Evolutionary conservation across 30 jellyfish, hydroid and myxozoan genomes (phyloP), one percentile per base, ranked within the genome.

Genomic region (Rhopilema esculentum): DNA sequence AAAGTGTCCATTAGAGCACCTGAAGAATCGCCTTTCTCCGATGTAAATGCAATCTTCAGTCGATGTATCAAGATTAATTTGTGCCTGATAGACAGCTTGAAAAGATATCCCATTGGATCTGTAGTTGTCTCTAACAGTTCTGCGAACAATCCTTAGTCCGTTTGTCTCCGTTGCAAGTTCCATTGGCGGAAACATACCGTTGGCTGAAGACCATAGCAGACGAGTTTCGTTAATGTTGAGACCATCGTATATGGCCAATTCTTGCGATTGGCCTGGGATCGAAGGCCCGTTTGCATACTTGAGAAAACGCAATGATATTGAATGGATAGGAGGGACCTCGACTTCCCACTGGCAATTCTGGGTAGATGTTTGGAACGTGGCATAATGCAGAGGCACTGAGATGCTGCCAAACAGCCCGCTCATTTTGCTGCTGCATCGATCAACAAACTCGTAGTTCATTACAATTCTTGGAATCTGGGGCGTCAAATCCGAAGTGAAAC

Each of bases 1-100:
- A 83, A 80, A 93, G 22, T 88, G 95, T 31, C 94, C 88, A 29
- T 93, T 96, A 64, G 93, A 85, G 66, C 98, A 93, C 84, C 61
- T 79, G 68, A 81, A 93, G 27, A 93, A 65, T 65, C 81, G 61
- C 69, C 85, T 75, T 23, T 49, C 48, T 1, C 95, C 98, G 0
- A 88, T 69, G 31, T 70, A 75, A 17, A 83, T 32, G 62, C 98
- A 93, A 19, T 83, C 92, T 21, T 75, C 92, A 40, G 52, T 21
- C 28, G 50, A 57, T 8, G 89, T 18, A 1, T 40, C 67, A 18
- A 63, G 19, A 26, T 72, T 62, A 16, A 20, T 26, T 15, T 88
- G 75, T 0, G 98, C 98, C 67, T 88, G 97, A 65, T 49, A 93
- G 31, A 88, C 71, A 26, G 89, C 95, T 22, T 76, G 49, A 52